Evolutionary conservation across 92 coral and sea anemone genomes (phyloP).

Genomic region (Bergia puertoricense): DNA sequence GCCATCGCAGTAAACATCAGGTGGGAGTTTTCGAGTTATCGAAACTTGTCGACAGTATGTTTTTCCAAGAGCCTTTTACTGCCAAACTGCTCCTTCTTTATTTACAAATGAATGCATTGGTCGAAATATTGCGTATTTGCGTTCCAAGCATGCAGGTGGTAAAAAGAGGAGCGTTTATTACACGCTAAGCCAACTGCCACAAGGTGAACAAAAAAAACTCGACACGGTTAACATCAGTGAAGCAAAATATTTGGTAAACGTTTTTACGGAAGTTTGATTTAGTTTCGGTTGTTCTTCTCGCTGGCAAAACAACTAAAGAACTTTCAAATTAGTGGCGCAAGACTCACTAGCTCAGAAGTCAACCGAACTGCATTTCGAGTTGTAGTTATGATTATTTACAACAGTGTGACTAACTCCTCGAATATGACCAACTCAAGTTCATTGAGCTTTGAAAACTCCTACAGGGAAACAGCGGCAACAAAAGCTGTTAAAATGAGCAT

Average conservation of each 20-base stretch:
- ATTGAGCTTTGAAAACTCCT: neutral
- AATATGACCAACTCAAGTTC: constrained; percentile 16
- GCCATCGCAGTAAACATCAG: neutral
- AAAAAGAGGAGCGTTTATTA: neutral
- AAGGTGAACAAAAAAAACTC: neutral
- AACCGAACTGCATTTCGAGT: neutral
- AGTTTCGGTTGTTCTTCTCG: neutral
- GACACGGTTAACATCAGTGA: neutral
- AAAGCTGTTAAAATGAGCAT: constrained; percentile 65
- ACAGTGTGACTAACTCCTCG: neutral
- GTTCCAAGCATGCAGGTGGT: constrained; percentile 24
- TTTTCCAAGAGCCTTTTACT: neutral
- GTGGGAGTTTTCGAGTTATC: neutral
- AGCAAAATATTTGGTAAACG: neutral
- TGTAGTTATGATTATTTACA: constrained; percentile 9
- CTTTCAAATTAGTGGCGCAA: neutral
- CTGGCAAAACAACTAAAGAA: neutral
- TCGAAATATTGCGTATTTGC: neutral
- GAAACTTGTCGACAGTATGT: neutral
- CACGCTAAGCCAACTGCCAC: neutral
- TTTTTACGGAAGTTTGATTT: neutral
- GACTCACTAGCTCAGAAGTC: neutral
- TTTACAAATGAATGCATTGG: constrained; percentile 1
- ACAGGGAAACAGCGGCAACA: constrained; percentile 45
- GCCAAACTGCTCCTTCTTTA: neutral